Evolutionary conservation across 1,140 invertebrate species (phyloP).

Genomic region (Hylaeus anthracinus): DNA sequence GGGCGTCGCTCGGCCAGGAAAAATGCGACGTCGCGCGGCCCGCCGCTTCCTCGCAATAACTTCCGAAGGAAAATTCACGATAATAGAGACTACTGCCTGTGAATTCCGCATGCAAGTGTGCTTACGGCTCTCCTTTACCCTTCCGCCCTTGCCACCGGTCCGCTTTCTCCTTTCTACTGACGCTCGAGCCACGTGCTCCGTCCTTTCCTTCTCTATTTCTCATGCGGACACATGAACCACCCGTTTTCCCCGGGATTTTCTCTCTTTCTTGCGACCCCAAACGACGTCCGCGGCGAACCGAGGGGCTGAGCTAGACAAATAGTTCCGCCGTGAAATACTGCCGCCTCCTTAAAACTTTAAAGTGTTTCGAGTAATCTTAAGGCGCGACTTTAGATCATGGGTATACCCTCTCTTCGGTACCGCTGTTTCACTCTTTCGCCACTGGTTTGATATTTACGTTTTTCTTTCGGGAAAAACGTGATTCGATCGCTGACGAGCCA

Average conservation of each 20-base stretch:
- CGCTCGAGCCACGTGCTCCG: too few species aligned
- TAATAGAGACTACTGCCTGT: slow-evolving; percentile 70
- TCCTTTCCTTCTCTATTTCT: slow-evolving; percentile 24
- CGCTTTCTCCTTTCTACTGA: neutral
- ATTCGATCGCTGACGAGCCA: neutral
- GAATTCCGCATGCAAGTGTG: slow-evolving; percentile 65
- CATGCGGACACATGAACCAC: slow-evolving; percentile 28
- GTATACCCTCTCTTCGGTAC: neutral
- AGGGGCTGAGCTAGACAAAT: slow-evolving; percentile 76
- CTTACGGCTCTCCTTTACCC: slow-evolving; percentile 48
- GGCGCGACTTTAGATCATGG: slow-evolving; percentile 63
- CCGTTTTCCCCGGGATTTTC: slow-evolving; percentile 3
- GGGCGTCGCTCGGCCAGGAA: slow-evolving; percentile 44
- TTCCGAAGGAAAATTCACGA: slow-evolving; percentile 72
- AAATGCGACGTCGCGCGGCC: slow-evolving; percentile 60
- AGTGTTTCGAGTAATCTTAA: slow-evolving; percentile 69
- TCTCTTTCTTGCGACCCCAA: slow-evolving; percentile 30
- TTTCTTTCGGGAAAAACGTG: neutral
- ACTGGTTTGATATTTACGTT: neutral
- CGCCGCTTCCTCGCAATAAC: slow-evolving; percentile 63
- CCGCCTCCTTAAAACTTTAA: slow-evolving; percentile 73
- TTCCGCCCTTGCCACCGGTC: neutral
- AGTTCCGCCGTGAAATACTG: slow-evolving; percentile 74
- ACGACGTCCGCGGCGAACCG: slow-evolving; percentile 53
- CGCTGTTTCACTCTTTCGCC: neutral